Percentiles rank a stretch among this genome's conserved stretches.
phyloP scores from a whole-genome alignment of 2,888 invertebrate genomes.

The Mythimna impura region DNA sequence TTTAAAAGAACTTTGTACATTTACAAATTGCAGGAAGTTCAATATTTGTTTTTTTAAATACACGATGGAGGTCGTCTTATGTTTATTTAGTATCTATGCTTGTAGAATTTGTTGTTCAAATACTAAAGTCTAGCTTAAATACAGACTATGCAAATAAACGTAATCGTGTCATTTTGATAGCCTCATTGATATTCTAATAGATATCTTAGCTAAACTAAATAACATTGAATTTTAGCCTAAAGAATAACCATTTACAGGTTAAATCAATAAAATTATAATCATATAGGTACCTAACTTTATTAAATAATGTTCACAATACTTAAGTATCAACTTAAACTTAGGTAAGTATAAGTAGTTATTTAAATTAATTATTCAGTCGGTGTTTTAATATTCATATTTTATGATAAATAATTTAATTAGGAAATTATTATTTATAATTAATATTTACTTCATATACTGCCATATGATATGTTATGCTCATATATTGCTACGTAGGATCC shows the following conservation, averaged over 20 bases:
- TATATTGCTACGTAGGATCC: not conserved
- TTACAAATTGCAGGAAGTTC: slow-evolving; percentile 19
- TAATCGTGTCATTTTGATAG: slow-evolving; percentile 34
- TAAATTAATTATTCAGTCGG: not conserved
- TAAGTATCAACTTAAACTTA: no score
- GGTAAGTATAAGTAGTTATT: not conserved
- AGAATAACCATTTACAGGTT: not conserved
- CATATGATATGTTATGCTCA: no score
- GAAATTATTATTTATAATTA: no score
- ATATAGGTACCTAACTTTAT: not conserved
- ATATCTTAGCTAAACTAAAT: not conserved
- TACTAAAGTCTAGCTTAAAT: slow-evolving; percentile 31
- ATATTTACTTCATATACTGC: no score
- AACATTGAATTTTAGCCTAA: not conserved
- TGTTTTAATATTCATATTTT: not conserved
- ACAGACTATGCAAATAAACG: slow-evolving; percentile 31
- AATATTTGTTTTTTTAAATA: slow-evolving; percentile 40
- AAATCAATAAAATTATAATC: no score
- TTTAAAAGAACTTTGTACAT: slow-evolving; percentile 14
- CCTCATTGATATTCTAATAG: slow-evolving; percentile 18
- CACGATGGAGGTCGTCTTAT: slow-evolving; percentile 44
- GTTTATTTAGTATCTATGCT: slow-evolving; percentile 50
- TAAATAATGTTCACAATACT: not conserved
- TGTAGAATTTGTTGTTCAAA: slow-evolving; percentile 49
- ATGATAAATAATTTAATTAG: not conserved